phyloP scores from a whole-genome alignment of 2,888 invertebrate species.

The Pocota personata region DNA sequence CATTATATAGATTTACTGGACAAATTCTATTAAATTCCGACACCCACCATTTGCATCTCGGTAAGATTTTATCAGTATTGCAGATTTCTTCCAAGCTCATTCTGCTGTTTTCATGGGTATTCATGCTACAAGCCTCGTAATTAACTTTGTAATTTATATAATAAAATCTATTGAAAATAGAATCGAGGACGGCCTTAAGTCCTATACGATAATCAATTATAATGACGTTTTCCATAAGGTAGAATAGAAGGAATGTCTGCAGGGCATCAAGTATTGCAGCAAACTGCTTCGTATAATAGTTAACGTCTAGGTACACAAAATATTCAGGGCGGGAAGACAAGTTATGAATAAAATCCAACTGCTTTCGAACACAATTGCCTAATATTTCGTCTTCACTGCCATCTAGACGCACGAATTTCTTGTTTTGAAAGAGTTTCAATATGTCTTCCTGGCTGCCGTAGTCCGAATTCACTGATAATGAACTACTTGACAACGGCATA shows the following conservation, averaged over 20 bases:
- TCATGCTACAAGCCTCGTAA: slow-evolving; percentile 15
- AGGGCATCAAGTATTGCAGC: neutral
- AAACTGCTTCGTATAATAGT: neutral
- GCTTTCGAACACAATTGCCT: slow-evolving; percentile 6
- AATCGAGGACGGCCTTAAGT: neutral
- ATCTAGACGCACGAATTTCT: neutral
- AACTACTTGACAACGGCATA: neutral
- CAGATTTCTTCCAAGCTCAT: slow-evolving; percentile 73
- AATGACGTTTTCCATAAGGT: slow-evolving; percentile 32
- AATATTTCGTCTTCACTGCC: neutral
- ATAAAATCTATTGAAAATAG: slow-evolving; percentile 28
- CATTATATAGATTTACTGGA: slow-evolving; percentile 86
- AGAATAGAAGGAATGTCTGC: slow-evolving; percentile 24
- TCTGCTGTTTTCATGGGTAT: neutral
- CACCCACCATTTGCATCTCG: slow-evolving; percentile 35
- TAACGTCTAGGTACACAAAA: slow-evolving; percentile 27
- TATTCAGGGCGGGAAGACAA: slow-evolving; percentile 24
- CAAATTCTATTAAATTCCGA: slow-evolving; percentile 80
- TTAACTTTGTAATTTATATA: slow-evolving; percentile 47
- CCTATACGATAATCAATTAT: slow-evolving; percentile 37
- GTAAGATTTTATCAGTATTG: slow-evolving; percentile 7
- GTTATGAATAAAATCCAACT: slow-evolving; percentile 31
- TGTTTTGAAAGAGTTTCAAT: neutral
- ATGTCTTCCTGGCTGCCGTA: neutral
- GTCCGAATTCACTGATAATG: neutral